Percentiles rank a stretch among this genome's conserved stretches.
Evolutionary conservation across 2,113 vertebrate species (phyloP).

Genomic region (Pavo muticus): DNA sequence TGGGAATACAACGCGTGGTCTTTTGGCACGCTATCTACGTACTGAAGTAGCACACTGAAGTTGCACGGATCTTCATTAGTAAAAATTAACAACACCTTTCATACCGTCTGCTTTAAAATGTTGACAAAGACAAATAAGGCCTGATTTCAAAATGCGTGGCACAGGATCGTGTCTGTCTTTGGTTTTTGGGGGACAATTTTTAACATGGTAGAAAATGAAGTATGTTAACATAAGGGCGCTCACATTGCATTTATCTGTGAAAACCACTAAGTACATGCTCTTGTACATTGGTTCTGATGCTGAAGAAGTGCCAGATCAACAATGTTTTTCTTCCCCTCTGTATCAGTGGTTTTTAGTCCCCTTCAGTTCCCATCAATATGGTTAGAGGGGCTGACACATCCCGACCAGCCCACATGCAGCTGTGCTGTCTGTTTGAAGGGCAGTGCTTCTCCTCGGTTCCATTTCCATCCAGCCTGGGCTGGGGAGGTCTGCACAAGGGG

Average conservation of each 20-base stretch:
- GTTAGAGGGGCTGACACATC: neutral
- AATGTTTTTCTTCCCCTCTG: rapidly evolving
- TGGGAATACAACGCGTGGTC: neutral
- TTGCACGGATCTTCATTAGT: neutral
- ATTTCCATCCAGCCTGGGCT: neutral
- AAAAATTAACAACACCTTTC: neutral
- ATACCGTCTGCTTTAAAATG: neutral
- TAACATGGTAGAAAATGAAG: neutral
- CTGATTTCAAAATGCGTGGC: neutral
- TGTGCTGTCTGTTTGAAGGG: neutral
- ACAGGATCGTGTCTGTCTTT: neutral
- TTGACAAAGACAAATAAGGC: neutral
- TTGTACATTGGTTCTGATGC: neutral
- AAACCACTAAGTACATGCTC: neutral
- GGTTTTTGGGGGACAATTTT: neutral
- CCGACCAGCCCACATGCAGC: neutral
- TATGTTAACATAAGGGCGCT: neutral
- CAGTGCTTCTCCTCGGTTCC: neutral
- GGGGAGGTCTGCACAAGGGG: neutral
- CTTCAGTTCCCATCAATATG: neutral
- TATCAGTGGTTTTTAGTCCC: neutral
- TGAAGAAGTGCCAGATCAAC: neutral
- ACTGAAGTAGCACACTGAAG: neutral
- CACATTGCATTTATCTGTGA: neutral
- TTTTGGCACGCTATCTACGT: neutral